These are phyloP conservation scores for Ceramica pisi DNA, from an alignment of 2,888 invertebrate species.

Conservation along the genomic window DNA sequence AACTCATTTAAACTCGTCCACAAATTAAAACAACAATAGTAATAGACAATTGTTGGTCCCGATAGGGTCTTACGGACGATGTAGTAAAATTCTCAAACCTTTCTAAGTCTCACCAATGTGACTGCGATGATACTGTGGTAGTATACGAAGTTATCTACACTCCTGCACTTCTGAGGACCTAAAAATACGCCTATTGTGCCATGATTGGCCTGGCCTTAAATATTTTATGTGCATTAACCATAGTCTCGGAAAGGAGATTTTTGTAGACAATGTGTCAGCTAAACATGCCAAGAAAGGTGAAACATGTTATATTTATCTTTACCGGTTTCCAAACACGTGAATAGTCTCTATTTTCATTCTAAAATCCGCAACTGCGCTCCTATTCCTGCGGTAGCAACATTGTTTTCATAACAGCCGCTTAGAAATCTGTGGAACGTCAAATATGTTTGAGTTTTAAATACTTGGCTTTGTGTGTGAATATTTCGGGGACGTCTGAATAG, in stretches of 20 bases:
- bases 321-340: constrained; percentile 29
- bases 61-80: too few species aligned
- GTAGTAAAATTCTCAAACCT: neutral
- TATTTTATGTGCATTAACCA: too few species aligned
- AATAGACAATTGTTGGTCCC: too few species aligned
- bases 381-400: constrained; percentile 28
- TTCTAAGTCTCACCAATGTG: neutral
- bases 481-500: constrained; percentile 28
- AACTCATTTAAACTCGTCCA: too few species aligned
- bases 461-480: constrained; percentile 9
- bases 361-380: constrained; percentile 42
- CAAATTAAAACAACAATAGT: too few species aligned
- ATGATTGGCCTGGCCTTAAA: neutral
- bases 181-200: neutral
- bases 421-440: constrained; percentile 55
- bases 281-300: constrained; percentile 1
- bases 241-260: neutral
- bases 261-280: neutral
- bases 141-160: neutral
- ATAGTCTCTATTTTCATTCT: constrained; percentile 34
- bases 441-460: constrained; percentile 41
- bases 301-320: constrained; percentile 15
- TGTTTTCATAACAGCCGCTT: constrained; percentile 54
- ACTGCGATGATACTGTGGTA: neutral
- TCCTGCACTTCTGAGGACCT: neutral